These are phyloP conservation scores for Bergia sp. DNA, from an alignment of 92 coral and sea anemone species.

Conservation along the genomic window DNA sequence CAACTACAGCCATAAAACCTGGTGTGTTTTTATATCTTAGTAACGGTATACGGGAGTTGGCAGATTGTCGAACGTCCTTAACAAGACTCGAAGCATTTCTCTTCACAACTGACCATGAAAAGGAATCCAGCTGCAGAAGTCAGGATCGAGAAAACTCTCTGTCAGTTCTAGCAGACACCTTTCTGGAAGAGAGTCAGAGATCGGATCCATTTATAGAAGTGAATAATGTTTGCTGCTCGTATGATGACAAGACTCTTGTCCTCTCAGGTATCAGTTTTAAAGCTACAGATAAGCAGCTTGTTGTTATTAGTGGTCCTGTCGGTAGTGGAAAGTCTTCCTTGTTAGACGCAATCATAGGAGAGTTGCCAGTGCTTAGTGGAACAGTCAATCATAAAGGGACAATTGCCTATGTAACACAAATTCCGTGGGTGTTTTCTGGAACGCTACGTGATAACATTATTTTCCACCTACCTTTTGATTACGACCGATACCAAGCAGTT, in stretches of 20 bases:
- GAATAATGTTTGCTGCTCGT: not conserved
- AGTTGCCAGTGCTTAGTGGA: conserved; percentile 8
- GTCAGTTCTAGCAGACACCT: not conserved
- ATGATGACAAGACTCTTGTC: not conserved
- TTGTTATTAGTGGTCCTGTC: conserved; percentile 16
- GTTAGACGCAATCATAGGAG: not conserved
- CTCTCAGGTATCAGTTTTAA: not conserved
- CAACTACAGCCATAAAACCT: not conserved
- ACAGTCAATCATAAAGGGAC: not conserved
- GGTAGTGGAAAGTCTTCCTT: conserved; percentile 15
- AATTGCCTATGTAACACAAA: not conserved
- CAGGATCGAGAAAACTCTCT: not conserved
- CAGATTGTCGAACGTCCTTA: conserved; percentile 2
- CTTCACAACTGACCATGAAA: not conserved
- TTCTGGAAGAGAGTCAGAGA: not conserved
- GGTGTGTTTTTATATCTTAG: conserved; percentile 11
- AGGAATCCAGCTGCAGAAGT: too few species aligned
- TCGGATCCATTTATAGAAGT: not conserved
- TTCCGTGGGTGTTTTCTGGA: not conserved
- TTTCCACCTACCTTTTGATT: not conserved
- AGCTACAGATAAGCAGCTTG: not conserved
- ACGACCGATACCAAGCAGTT: not conserved
- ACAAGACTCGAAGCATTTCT: conserved; percentile 17
- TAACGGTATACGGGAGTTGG: not conserved
- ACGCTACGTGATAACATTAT: conserved; percentile 4